phyloP scores from a whole-genome alignment of 2,888 invertebrate species.

The Andrena praecox region DNA sequence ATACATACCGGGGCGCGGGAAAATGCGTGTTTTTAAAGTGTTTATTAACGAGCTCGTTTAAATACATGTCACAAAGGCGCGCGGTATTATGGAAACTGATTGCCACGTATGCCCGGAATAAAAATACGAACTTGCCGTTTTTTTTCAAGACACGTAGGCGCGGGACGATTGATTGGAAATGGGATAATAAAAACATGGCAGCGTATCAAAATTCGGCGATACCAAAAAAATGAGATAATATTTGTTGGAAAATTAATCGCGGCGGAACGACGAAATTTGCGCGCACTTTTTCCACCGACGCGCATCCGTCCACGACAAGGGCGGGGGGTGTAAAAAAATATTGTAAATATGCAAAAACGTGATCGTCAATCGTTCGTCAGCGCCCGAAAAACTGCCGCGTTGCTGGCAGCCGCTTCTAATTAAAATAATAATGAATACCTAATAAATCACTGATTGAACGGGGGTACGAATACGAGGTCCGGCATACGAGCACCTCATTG shows the following conservation, averaged over 20 bases:
- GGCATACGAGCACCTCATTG: slow-evolving; percentile 76
- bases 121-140: slow-evolving; percentile 48
- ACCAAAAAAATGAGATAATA: slow-evolving; percentile 63
- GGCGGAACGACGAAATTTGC: slow-evolving; percentile 49
- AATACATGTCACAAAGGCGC: slow-evolving; percentile 35
- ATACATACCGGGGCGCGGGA: neutral
- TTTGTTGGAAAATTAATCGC: slow-evolving; percentile 63
- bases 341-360: slow-evolving; percentile 63
- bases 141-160: slow-evolving; percentile 53
- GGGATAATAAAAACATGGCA: slow-evolving; percentile 58
- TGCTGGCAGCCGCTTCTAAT: slow-evolving; percentile 48
- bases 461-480: slow-evolving; percentile 60
- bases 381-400: slow-evolving; percentile 38
- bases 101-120: slow-evolving; percentile 37
- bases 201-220: slow-evolving; percentile 62
- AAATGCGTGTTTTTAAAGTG: slow-evolving; percentile 45
- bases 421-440: slow-evolving; percentile 80
- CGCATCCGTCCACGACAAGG: neutral
- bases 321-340: slow-evolving; percentile 37
- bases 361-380: slow-evolving; percentile 36
- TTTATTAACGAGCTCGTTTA: slow-evolving; percentile 52
- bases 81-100: slow-evolving; percentile 40
- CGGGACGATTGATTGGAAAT: slow-evolving; percentile 59
- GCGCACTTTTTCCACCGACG: slow-evolving; percentile 32
- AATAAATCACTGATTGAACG: slow-evolving; percentile 79